A percentile compares a stretch with the other conserved stretches of the same genome.
Evolutionary conservation across 2,888 invertebrate genomes (phyloP).

Genomic region (Orthosia incerta): DNA sequence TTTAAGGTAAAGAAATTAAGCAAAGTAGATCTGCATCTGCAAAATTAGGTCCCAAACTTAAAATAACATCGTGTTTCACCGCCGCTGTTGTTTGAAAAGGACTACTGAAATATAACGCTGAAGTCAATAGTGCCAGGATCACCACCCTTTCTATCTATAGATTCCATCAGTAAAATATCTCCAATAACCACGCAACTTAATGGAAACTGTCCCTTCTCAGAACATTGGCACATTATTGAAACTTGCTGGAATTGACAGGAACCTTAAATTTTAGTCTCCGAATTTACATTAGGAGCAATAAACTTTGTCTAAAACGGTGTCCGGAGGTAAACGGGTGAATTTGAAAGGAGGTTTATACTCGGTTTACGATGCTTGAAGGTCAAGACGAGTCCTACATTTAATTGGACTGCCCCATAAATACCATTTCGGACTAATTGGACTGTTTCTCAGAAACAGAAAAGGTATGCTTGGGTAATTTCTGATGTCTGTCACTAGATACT

Average conservation of each 20-base stretch:
- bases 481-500: not conserved
- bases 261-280: conserved; percentile 37
- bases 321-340: conserved; percentile 8
- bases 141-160: not conserved
- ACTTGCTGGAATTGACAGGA: conserved; percentile 49
- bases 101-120: conserved; percentile 1
- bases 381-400: conserved; percentile 12
- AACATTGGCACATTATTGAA: conserved; percentile 57
- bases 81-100: conserved; percentile 25
- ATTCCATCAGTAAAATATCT: conserved; percentile 28
- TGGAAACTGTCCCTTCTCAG: conserved; percentile 57
- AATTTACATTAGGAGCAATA: conserved; percentile 45
- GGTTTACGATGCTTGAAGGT: conserved; percentile 17
- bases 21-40: not conserved
- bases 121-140: conserved; percentile 20
- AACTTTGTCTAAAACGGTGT: conserved; percentile 36
- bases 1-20: not conserved
- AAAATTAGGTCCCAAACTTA: not conserved
- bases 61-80: conserved; percentile 19
- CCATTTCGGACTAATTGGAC: conserved; percentile 22
- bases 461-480: conserved; percentile 5
- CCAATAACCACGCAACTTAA: conserved; percentile 42
- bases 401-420: conserved; percentile 32
- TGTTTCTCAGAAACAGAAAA: conserved; percentile 15
- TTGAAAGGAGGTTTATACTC: conserved; percentile 4